Evolutionary conservation across 2,113 vertebrate species (phyloP), one percentile per base, ranked within the genome.

Genomic region (Tamias sibiricus): DNA sequence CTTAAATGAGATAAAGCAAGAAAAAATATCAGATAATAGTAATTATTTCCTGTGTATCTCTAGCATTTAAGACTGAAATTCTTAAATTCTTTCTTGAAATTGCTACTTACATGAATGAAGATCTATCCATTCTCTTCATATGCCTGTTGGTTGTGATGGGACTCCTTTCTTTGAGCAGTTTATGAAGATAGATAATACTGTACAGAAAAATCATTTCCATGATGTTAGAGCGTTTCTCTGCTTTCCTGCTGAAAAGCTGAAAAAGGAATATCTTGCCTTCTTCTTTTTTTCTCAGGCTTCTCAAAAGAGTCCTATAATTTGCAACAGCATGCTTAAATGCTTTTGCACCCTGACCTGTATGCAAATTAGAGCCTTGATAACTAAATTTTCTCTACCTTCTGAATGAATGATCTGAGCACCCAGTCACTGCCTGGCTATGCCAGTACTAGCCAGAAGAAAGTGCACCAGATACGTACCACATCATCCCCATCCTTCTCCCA

Each of bases 41-140:
- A 57, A 17, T 83, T 77, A 49, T 81, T 88, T 69, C 37, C 77
- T 93, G 1, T 49, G 30, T 69, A 32, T 84, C 44, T 80, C 64
- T 71, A 40, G 71, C 19, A 54, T 76, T 96, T 93, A 68, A 76
- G 64, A 37, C 76, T 44, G n/a, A n/a, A n/a, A n/a, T n/a, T n/a
- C n/a, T n/a, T n/a, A n/a, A n/a, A n/a, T 49, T 95, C 69, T 90
- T 91, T 42, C 69, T 85, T 94, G 52, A 92, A 69, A 84, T 40
- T 86, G 28, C 32, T 49, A 37, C 57, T 90, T 91, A 54, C 1
- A 54, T 77, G 24, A 77, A 22, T 64, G 28, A 47, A 64, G 32
- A 62, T 84, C 16, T 69, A 40, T 66, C 30, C 13, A 54, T 75
- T 52, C 49, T 52, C 68, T 40, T 19, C 32, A 42, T 5, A 32